A percentile compares a stretch with the other conserved stretches of the same genome.
These are phyloP conservation scores for Ptychoptera albimana DNA, from an alignment of 2,888 invertebrate genomes.

Conservation along the genomic window DNA sequence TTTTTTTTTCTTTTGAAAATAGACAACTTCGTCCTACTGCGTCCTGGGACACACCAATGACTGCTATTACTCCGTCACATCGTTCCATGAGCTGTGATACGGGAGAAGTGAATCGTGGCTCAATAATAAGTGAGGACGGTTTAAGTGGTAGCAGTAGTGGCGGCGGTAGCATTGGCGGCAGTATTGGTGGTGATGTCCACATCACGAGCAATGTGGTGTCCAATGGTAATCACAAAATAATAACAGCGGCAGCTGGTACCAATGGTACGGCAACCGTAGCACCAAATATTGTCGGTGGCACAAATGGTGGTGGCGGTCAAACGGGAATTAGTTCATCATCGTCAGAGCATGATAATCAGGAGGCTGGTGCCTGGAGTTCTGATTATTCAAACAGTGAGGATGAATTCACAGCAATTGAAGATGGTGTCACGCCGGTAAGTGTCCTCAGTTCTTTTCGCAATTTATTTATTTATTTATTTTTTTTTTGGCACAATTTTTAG, in stretches of 20 bases:
- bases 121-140: conserved; percentile 9
- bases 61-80: conserved; percentile 21
- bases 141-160: conserved; percentile 23
- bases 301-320: not conserved
- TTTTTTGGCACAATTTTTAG: conserved; percentile 15
- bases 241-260: conserved; percentile 3
- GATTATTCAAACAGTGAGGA: conserved; percentile 85
- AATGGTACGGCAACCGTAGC: conserved; percentile 13
- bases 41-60: conserved; percentile 48
- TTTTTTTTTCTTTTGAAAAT: too few relatives aligned
- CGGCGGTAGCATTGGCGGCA: conserved; percentile 16
- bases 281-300: conserved; percentile 26
- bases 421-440: conserved; percentile 39
- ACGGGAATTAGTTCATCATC: conserved; percentile 14
- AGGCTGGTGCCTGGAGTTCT: conserved; percentile 76
- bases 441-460: conserved; percentile 8
- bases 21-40: conserved; percentile 61
- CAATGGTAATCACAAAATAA: conserved; percentile 2
- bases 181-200: conserved; percentile 8
- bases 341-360: conserved; percentile 35
- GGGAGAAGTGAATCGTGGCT: conserved; percentile 19
- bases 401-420: conserved; percentile 55
- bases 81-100: conserved; percentile 25
- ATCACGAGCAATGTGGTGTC: not conserved
- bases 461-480: conserved; percentile 13